Evolutionary conservation across 2,888 invertebrate species (phyloP).

Genomic region (Oscheius sp.): DNA sequence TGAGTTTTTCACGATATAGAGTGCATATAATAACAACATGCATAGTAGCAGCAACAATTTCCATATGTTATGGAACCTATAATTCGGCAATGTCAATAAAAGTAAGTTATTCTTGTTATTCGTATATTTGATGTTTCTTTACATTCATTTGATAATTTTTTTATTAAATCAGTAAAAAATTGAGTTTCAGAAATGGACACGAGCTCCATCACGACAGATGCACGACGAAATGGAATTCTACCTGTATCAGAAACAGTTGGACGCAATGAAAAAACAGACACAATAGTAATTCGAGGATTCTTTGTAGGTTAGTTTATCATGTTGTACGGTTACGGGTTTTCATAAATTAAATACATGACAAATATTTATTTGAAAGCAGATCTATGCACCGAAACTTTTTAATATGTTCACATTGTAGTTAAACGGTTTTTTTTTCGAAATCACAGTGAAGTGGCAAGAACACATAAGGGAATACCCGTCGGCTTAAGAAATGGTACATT

Average conservation of each 20-base stretch:
- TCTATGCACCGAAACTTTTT: no score
- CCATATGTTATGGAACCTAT: constrained; percentile 6
- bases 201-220: constrained; percentile 5
- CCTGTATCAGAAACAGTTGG: background rate
- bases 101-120: background rate
- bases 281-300: no score
- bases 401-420: no score
- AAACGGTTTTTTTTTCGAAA: no score
- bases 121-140: background rate
- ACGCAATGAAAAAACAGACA: background rate
- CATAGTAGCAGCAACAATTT: constrained; percentile 3
- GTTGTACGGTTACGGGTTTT: no score
- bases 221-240: constrained; percentile 30
- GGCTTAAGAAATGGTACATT: constrained; percentile 12
- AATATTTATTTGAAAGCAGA: background rate
- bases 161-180: background rate
- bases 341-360: no score
- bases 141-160: background rate
- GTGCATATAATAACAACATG: constrained; percentile 8
- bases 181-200: constrained; percentile 19
- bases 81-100: constrained; percentile 3
- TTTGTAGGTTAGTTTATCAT: no score
- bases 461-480: no score
- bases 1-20: constrained; percentile 11
- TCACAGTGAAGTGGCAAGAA: no score